A percentile compares a stretch with the other conserved stretches of the same genome.
Evolutionary conservation across 2,888 invertebrate species (phyloP).

Genomic region (Actias luna): DNA sequence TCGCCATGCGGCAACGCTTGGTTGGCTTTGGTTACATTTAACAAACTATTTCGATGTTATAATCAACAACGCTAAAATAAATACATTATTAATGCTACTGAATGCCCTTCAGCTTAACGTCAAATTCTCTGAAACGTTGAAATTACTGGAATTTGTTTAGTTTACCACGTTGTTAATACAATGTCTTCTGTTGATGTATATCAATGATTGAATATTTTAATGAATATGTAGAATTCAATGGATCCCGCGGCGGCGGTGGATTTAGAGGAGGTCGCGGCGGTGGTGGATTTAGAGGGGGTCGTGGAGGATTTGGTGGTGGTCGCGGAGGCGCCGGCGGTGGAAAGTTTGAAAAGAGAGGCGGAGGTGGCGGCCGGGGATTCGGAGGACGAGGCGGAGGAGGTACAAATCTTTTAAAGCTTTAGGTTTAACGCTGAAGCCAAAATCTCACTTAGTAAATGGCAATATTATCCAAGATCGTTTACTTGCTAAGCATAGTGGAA

Average conservation of each 20-base stretch:
- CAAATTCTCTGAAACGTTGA: too few relatives aligned
- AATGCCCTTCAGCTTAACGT: too few relatives aligned
- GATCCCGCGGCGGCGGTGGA: conserved; percentile 44
- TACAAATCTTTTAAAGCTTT: conserved; percentile 21
- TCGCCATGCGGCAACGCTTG: background rate
- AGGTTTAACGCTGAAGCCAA: too few relatives aligned
- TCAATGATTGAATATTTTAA: background rate
- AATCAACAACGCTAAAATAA: too few relatives aligned
- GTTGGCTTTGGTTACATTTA: background rate
- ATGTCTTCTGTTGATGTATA: too few relatives aligned
- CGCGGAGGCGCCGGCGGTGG: conserved; percentile 60
- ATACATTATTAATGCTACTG: too few relatives aligned
- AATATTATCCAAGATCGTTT: too few relatives aligned
- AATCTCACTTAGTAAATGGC: too few relatives aligned
- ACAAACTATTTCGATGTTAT: background rate
- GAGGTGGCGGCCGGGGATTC: conserved; percentile 58
- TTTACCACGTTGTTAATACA: too few relatives aligned
- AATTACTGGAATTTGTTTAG: too few relatives aligned
- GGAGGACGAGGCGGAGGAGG: conserved; percentile 75
- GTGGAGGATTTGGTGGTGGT: conserved; percentile 50
- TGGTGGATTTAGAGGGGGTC: conserved; percentile 44
- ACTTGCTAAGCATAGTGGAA: too few relatives aligned
- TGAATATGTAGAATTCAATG: conserved; percentile 56
- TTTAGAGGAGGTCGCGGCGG: conserved; percentile 41
- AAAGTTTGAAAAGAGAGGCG: conserved; percentile 48